phyloP scores from a whole-genome alignment of 2,797 vertebrate species.

The Pogonophryne albipinna region DNA sequence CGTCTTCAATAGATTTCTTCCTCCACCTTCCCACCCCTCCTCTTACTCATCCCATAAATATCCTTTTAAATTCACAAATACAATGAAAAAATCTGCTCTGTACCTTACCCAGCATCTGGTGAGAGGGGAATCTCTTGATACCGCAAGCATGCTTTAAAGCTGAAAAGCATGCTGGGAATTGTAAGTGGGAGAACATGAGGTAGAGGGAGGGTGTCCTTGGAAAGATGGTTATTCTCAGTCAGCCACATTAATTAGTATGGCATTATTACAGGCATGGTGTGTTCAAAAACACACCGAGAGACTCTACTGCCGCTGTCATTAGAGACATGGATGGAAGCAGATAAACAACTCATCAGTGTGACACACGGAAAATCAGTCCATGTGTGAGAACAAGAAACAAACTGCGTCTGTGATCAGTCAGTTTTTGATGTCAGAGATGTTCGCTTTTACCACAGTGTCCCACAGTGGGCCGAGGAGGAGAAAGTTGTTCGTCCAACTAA shows the following conservation, averaged over 20 bases:
- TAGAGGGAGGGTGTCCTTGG: conserved; percentile 81
- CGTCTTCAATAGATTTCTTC: conserved; percentile 55
- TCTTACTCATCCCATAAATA: conserved; percentile 66
- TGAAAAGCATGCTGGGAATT: conserved; percentile 83
- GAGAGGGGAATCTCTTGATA: conserved; percentile 77
- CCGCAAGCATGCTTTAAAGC: conserved; percentile 75
- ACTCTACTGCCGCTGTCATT: conserved; percentile 52
- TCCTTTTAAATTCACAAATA: conserved; percentile 79
- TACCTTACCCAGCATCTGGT: conserved; percentile 70
- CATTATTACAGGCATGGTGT: conserved; percentile 71
- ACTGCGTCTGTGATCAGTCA: conserved; percentile 30
- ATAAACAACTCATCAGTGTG: conserved; percentile 50
- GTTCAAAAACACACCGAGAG: conserved; percentile 57
- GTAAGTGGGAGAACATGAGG: conserved; percentile 75
- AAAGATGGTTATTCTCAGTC: conserved; percentile 78
- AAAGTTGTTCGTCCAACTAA: conserved; percentile 15
- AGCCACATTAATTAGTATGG: conserved; percentile 82
- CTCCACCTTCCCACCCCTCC: conserved; percentile 18
- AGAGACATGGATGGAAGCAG: conserved; percentile 28
- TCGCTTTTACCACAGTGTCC: conserved; percentile 12
- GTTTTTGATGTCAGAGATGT: conserved; percentile 41
- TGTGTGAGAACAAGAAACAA: conserved; percentile 30
- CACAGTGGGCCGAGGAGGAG: background rate
- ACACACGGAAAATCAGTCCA: conserved; percentile 9
- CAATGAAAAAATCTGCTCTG: conserved; percentile 68